Base-by-base conservation (phyloP, 2,888 invertebrate genomes). In the Platerodrilus igneus region DNA sequence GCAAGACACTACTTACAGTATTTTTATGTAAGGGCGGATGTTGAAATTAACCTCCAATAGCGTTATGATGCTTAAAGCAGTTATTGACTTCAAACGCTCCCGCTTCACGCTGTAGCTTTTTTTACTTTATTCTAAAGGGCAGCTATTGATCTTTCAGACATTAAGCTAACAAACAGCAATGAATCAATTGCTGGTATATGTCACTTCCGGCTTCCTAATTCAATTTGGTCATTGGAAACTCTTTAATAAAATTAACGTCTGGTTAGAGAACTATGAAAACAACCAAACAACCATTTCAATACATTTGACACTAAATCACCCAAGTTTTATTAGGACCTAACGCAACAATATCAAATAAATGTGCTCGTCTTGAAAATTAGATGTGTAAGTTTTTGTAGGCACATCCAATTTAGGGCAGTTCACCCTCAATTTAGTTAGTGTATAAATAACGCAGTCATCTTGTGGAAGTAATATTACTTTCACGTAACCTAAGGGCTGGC, bases 401-500 rank as follows among this genome's bases (percentile, higher is more conserved):
- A 37, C 37, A 41, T 64, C 64, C 62, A 65, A 65, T 64, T 64
- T 64, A 62, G 62, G 59, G 57, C 59, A 61, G 60, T 60, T 51
- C 65, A 62, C 66, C 66, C 65, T 59, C 63, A 63, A 64, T 64
- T 62, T 63, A 64, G 62, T 64, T 60, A 43, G 52, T 50, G 59
- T 63, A 63, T 67, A 68, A 66, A 68, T 68, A 68, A 68, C 64
- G 67, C 64, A 63, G 64, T 62, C 64, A 64, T 60, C 62, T 63
- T 63, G 63, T 63, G 63, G 63, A 64, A 63, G 64, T 61, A 64
- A 66, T 66, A 67, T 66, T 66, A 63, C 67, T 64, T 63, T 60
- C 62, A 64, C n/a, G n/a, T n/a, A n/a, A n/a, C 51, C 65, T 65
- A 60, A 61, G 60, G 63, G 61, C 61, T 58, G 62, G 59, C 59